phyloP scores from a whole-genome alignment of 30 jellyfish, hydroid and myxozoan species.

The Aurelia aurita region DNA sequence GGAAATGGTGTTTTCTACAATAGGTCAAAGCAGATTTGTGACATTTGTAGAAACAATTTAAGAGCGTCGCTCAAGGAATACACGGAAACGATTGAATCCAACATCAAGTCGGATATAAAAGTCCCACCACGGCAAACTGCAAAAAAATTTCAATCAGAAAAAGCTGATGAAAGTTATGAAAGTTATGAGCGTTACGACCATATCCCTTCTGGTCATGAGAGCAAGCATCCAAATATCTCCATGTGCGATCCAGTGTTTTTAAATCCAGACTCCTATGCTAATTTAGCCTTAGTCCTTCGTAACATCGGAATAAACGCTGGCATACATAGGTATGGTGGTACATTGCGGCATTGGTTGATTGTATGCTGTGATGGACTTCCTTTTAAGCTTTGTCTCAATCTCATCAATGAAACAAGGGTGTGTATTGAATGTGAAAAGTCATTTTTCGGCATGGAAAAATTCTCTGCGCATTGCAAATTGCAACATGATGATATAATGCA shows the following conservation, averaged over 20 bases:
- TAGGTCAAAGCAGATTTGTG: neutral
- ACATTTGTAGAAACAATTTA: neutral
- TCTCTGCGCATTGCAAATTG: too few species aligned
- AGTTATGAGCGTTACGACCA: conserved; percentile 14
- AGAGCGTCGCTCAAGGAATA: conserved; percentile 10
- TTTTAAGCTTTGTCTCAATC: neutral
- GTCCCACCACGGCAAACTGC: too few species aligned
- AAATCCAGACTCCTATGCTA: too few species aligned
- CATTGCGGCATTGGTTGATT: conserved; percentile 3
- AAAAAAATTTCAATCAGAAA: too few species aligned
- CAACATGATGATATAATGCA: too few species aligned
- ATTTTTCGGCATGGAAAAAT: too few species aligned
- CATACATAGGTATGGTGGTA: conserved; percentile 7
- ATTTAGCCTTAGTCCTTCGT: too few species aligned
- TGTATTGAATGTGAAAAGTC: too few species aligned
- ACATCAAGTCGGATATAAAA: neutral
- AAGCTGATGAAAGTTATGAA: neutral
- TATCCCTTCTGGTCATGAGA: conserved; percentile 6
- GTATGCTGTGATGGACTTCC: conserved; percentile 23
- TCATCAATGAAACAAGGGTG: neutral
- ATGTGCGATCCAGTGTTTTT: neutral
- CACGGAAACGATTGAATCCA: conserved; percentile 4
- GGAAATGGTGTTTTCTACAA: neutral
- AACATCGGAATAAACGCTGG: neutral
- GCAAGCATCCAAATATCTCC: neutral